Evolutionary conservation across 92 coral and sea anemone species (phyloP).

Genomic region (Bergia puertoricense): DNA sequence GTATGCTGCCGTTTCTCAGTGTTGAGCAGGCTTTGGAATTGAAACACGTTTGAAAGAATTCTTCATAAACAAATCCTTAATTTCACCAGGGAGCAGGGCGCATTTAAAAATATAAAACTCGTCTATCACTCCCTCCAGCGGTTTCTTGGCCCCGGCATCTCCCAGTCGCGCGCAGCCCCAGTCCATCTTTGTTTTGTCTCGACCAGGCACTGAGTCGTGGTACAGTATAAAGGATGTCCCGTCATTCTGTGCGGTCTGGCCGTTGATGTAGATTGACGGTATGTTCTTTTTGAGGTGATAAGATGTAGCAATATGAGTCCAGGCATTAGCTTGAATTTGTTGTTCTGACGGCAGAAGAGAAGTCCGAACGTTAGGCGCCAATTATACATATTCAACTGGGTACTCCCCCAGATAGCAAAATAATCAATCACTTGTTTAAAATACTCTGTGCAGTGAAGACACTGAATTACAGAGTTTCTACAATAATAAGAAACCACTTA

Average conservation of each 20-base stretch:
- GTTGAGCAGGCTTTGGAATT: constrained; percentile 67
- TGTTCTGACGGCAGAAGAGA: constrained; percentile 54
- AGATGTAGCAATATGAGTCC: constrained; percentile 92
- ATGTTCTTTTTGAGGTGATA: constrained; percentile 66
- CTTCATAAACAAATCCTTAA: constrained; percentile 78
- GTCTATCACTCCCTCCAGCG: constrained; percentile 78
- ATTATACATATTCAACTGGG: neutral
- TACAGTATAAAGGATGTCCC: constrained; percentile 14
- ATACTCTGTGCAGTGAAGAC: too few relatives aligned
- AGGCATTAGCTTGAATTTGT: constrained; percentile 52
- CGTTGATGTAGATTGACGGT: constrained; percentile 87
- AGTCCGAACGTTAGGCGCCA: neutral
- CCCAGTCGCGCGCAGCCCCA: constrained; percentile 95
- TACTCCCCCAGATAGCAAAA: too few relatives aligned
- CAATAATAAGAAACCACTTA: too few relatives aligned
- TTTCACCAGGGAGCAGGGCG: constrained; percentile 77
- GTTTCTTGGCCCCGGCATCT: constrained; percentile 59
- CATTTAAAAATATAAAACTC: constrained; percentile 95
- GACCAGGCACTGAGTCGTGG: constrained; percentile 46
- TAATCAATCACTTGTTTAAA: too few relatives aligned
- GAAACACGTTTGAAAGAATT: constrained; percentile 75
- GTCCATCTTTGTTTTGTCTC: constrained; percentile 44
- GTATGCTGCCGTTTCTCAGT: neutral
- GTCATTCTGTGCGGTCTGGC: constrained; percentile 53
- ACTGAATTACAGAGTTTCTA: too few relatives aligned